Evolutionary conservation across 2,888 invertebrate genomes (phyloP), one percentile per base, ranked within the genome.

Genomic region (Amaurobius ferox): DNA sequence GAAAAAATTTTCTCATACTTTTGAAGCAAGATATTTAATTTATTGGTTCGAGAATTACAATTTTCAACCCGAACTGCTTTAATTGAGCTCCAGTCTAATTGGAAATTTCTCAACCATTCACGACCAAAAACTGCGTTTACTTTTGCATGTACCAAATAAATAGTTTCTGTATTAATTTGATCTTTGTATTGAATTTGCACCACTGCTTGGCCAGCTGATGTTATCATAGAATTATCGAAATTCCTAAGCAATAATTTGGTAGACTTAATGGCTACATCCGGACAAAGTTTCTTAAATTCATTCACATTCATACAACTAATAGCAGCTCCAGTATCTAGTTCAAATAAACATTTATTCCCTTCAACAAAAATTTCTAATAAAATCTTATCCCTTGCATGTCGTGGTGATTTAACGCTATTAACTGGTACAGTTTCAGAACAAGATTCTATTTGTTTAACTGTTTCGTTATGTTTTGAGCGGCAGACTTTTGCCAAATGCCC

Each of bases 121-220:
- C 74, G 62, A 74, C 74, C 74, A 74, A 74, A 74, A 74, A 74
- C 74, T 64, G 64, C 64, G 74, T 74, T 74, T 74, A 74, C 74
- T 74, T 74, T 74, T 74, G 74, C 74, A 74, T 74, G 74, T 74
- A 74, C 74, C 62, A 72, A 72, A 72, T 72, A 72, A 72, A 72
- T 72, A 72, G 32, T 72, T 72, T 72, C 55, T 72, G 72, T 72
- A 72, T 72, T 72, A 72, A 72, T 72, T 72, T 72, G 61, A 72
- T 72, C 72, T 55, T 72, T 61, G 55, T 74, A 74, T 74, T 74
- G 74, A 74, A 74, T 74, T 74, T 74, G 74, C 62, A 74, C 74
- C 74, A 74, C 74, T 74, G 74, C 74, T 74, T 74, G 74, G 74
- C 74, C 74, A 74, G 74, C 74, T 74, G 74, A 74, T 64, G 74